phyloP scores from a whole-genome alignment of 1,140 invertebrate genomes.

The Steinernema feltiae region DNA sequence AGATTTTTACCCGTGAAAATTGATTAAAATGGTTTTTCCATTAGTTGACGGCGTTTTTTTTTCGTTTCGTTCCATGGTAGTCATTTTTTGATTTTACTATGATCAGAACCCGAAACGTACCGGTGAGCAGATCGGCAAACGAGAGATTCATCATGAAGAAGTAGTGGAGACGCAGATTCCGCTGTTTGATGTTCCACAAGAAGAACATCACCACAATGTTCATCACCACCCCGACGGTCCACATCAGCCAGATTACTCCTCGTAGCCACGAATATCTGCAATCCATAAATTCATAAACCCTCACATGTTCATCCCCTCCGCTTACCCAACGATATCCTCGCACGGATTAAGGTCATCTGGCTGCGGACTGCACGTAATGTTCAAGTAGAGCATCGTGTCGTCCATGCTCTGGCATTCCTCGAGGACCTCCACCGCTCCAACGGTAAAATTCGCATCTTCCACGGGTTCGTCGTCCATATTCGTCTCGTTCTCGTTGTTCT shows the following conservation, averaged over 20 bases:
- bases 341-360: constrained; percentile 81
- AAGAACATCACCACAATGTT: constrained; percentile 76
- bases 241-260: constrained; percentile 75
- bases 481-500: not conserved
- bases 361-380: constrained; percentile 69
- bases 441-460: not conserved
- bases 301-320: not conserved
- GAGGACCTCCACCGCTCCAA: constrained; percentile 17
- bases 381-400: constrained; percentile 29
- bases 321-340: constrained; percentile 79
- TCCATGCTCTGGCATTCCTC: not conserved
- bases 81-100: too few relatives aligned
- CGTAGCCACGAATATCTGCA: constrained; percentile 65
- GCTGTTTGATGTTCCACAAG: constrained; percentile 64
- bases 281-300: constrained; percentile 15
- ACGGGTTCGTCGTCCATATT: constrained; percentile 16
- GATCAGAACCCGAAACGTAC: constrained; percentile 23
- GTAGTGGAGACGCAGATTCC: constrained; percentile 69
- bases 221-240: constrained; percentile 66
- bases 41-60: too few relatives aligned
- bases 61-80: too few relatives aligned
- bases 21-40: too few relatives aligned
- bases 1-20: too few relatives aligned
- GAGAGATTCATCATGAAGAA: constrained; percentile 80
- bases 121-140: constrained; percentile 68